phyloP scores from a whole-genome alignment of 2,797 vertebrate species.

The Cynodonichthys magdalenae region DNA sequence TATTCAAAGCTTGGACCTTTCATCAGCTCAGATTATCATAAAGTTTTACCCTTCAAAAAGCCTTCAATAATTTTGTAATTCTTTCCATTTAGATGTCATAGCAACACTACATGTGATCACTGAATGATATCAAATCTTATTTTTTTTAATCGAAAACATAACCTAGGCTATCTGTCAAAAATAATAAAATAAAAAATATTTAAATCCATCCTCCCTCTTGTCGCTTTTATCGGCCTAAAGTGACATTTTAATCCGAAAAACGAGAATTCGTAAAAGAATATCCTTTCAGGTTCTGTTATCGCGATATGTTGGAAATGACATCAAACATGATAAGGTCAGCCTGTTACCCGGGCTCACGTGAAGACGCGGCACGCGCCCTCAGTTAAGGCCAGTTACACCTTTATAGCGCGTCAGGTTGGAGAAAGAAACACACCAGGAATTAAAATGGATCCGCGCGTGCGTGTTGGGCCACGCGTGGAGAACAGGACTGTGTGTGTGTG shows the following conservation, averaged over 20 bases:
- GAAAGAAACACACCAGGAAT: slow-evolving; percentile 35
- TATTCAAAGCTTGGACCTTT: too few species aligned
- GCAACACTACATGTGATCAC: too few species aligned
- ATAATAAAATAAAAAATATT: too few species aligned
- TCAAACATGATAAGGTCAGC: slow-evolving; percentile 65
- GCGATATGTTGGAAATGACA: slow-evolving; percentile 65
- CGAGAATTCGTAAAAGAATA: slow-evolving; percentile 16
- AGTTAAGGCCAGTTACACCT: neutral
- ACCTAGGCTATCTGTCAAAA: too few species aligned
- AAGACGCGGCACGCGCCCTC: neutral
- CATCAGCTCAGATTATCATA: too few species aligned
- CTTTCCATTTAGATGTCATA: too few species aligned
- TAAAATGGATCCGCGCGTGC: slow-evolving; percentile 65
- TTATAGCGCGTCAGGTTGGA: slow-evolving; percentile 32
- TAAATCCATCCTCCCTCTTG: too few species aligned
- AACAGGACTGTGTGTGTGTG: neutral
- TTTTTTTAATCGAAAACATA: too few species aligned
- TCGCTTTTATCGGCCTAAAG: neutral
- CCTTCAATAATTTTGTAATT: too few species aligned
- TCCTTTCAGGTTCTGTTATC: slow-evolving; percentile 21
- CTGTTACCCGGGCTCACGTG: slow-evolving; percentile 28
- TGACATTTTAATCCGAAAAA: slow-evolving; percentile 37
- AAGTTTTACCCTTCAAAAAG: too few species aligned
- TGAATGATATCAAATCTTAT: too few species aligned
- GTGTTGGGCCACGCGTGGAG: slow-evolving; percentile 1